Base-by-base conservation (phyloP, 2,113 vertebrate species). In the Chrysemys picta region DNA sequence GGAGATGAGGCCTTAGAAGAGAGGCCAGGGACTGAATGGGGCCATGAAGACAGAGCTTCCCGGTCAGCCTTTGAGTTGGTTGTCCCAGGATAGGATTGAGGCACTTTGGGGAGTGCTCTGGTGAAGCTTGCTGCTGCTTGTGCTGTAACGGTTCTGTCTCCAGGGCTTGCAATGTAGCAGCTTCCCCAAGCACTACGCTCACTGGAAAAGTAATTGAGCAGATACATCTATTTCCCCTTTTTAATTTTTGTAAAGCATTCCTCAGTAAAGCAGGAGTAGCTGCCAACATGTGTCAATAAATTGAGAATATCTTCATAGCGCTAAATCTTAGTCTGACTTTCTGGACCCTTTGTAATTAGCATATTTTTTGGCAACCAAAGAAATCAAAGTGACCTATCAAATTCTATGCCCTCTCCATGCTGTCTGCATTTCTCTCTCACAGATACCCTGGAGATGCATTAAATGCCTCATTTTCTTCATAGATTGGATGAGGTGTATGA, bases 281-380 rank as follows among this genome's bases (percentile, higher is more conserved):
- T 7, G 31, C 35, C 31, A 80, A 2, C 4, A 14, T 6, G 21
- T 0, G 1, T 38, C 78, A 84, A 21, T 25, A 38, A 0, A 0
- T 16, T 22, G 38, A 8, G 52, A 16, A 56, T 49, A 10, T 19
- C 84, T 69, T 53, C 10, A 50, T 69, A 11, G 72, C 81, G 87
- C 45, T 38, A n/a, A 1, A 81, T 89, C 21, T 87, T 49, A 24
- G 38, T 31, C 69, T 87, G 82, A 62, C 29, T 24, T 38, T 4
- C 19, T 3, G 4, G n/a, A 9, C 27, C 14, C 1, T 13, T 85
- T 94, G 65, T 62, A 6, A 62, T 57, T 16, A 29, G 12, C 0
- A 0, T 25, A 0, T 72, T 75, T 27, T 85, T 78, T 54, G 85
- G 38, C 10, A 87, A 11, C 13, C 53, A 38, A 62, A 93, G 13